Conservation (phyloP, 1,140 invertebrate genomes). For the Episyrphus balteatus region DNA sequence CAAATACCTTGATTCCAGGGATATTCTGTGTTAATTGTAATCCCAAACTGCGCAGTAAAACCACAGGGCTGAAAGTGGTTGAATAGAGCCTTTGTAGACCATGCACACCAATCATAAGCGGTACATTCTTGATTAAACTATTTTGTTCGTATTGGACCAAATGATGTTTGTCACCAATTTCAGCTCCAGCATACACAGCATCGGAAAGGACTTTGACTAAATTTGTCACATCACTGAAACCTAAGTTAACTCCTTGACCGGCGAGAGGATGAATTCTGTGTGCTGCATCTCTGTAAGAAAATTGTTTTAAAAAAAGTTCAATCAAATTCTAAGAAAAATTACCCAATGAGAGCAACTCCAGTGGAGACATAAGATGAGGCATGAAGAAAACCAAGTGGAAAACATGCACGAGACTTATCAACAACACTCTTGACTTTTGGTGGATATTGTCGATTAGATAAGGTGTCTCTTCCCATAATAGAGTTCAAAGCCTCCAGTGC, state of each 20-base stretch:
- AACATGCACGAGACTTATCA: slow-evolving; percentile 63
- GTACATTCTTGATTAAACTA: slow-evolving; percentile 76
- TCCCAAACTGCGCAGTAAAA: slow-evolving; percentile 73
- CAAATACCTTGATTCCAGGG: slow-evolving; percentile 60
- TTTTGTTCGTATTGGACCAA: slow-evolving; percentile 74
- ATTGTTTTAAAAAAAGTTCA: slow-evolving; percentile 40
- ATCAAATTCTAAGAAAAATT: slow-evolving; percentile 34
- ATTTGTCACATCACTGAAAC: slow-evolving; percentile 80
- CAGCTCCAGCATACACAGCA: slow-evolving; percentile 58
- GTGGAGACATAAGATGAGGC: slow-evolving; percentile 68
- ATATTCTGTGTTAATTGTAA: slow-evolving; percentile 73
- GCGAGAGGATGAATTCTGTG: slow-evolving; percentile 94
- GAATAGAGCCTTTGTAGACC: slow-evolving; percentile 76
- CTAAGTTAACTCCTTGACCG: slow-evolving; percentile 94
- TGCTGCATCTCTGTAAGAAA: slow-evolving; percentile 61
- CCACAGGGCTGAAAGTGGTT: slow-evolving; percentile 62
- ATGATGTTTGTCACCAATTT: slow-evolving; percentile 54
- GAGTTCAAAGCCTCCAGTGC: slow-evolving; percentile 38
- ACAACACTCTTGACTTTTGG: slow-evolving; percentile 60
- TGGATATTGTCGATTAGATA: slow-evolving; percentile 53
- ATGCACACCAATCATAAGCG: slow-evolving; percentile 80
- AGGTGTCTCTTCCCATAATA: slow-evolving; percentile 18
- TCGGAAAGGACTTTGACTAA: slow-evolving; percentile 59
- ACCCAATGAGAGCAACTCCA: slow-evolving; percentile 68
- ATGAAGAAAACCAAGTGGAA: slow-evolving; percentile 87